A percentile compares a stretch with the other conserved stretches of the same genome.
phyloP scores from a whole-genome alignment of 2,888 invertebrate species.

The Hirtodrosophila alboralis region DNA sequence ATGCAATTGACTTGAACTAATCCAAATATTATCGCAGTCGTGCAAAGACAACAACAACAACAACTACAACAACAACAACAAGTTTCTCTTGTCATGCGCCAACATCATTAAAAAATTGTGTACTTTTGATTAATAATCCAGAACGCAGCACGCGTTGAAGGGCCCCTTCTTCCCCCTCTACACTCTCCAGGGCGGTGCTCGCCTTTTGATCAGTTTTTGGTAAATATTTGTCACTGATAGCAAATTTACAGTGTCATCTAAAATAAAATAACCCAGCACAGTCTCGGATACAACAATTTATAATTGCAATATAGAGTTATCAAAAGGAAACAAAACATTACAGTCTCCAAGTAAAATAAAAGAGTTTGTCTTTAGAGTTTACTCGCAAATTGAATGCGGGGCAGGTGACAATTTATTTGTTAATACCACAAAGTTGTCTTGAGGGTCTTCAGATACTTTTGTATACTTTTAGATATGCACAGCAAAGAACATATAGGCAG shows the following conservation, averaged over 20 bases:
- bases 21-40: conserved; percentile 79
- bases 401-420: conserved; percentile 48
- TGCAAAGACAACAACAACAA: conserved; percentile 57
- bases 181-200: conserved; percentile 21
- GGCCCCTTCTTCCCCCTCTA: neutral
- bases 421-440: neutral
- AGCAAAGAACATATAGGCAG: conserved; percentile 25
- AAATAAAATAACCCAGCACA: conserved; percentile 16
- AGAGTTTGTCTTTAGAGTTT: conserved; percentile 54
- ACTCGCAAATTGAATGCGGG: conserved; percentile 61
- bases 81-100: conserved; percentile 52
- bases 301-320: conserved; percentile 51
- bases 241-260: conserved; percentile 51
- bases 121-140: conserved; percentile 75
- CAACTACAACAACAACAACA: conserved; percentile 31
- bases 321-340: conserved; percentile 11
- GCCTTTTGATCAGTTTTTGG: conserved; percentile 61
- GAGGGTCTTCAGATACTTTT: no score
- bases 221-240: conserved; percentile 66
- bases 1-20: conserved; percentile 83
- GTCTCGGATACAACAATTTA: conserved; percentile 51
- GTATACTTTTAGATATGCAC: conserved; percentile 49
- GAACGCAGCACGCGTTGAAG: conserved; percentile 50
- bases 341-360: neutral
- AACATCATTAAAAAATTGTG: conserved; percentile 74